Conservation (phyloP, 2,888 invertebrate genomes). For the Lamellibrachia satsuma region DNA sequence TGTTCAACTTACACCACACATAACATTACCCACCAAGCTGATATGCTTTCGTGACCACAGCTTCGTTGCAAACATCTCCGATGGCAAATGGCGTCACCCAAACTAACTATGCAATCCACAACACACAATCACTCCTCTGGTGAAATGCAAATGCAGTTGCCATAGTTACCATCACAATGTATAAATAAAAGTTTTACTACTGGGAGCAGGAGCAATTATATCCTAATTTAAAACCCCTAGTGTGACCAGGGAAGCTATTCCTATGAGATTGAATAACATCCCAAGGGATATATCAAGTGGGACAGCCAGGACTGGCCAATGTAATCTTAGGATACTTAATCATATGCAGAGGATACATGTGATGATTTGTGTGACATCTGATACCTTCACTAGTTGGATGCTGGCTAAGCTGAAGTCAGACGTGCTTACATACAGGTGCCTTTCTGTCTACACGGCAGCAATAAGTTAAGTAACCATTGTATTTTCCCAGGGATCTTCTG, state of each 20-base stretch:
- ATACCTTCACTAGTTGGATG: background rate
- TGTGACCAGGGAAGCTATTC: background rate
- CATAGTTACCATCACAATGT: conserved; percentile 9
- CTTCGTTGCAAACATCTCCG: background rate
- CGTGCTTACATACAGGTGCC: background rate
- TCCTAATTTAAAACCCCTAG: background rate
- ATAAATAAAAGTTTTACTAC: background rate
- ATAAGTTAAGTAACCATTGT: background rate
- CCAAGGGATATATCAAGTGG: background rate
- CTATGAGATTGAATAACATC: background rate
- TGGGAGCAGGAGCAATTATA: background rate
- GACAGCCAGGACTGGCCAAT: background rate
- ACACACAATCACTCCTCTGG: background rate
- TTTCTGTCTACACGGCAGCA: background rate
- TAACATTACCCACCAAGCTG: background rate
- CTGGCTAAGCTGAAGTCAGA: background rate
- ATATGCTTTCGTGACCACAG: background rate
- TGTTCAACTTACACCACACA: background rate
- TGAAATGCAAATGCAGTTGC: conserved; percentile 6
- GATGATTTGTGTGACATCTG: background rate
- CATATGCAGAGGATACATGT: background rate
- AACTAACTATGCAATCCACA: conserved; percentile 10
- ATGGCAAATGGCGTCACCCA: background rate
- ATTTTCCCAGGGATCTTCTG: background rate
- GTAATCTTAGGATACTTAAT: background rate